Evolutionary conservation across 1,140 invertebrate species (phyloP).

Genomic region (Telenomus remus): DNA sequence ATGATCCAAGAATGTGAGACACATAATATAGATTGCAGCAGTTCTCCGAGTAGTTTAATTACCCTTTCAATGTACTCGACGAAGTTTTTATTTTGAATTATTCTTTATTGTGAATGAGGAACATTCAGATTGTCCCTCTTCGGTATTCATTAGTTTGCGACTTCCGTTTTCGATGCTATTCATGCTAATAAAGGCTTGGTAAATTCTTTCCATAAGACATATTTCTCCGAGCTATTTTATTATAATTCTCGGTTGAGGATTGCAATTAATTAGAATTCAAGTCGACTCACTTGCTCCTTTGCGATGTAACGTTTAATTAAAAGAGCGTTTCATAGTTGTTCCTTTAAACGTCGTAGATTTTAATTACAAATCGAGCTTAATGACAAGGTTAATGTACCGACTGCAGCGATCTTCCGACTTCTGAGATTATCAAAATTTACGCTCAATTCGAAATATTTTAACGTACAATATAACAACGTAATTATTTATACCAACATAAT

Average conservation of each 20-base stretch:
- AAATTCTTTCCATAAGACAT: constrained; percentile 2
- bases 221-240: constrained; percentile 13
- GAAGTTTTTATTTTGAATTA: constrained; percentile 37
- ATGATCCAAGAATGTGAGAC: constrained; percentile 56
- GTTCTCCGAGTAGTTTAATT: constrained; percentile 61
- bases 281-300: constrained; percentile 13
- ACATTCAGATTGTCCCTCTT: constrained; percentile 19
- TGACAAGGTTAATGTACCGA: constrained; percentile 7
- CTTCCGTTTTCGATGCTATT: constrained; percentile 35
- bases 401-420: constrained; percentile 8
- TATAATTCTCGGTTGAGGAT: constrained; percentile 24
- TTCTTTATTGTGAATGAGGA: constrained; percentile 37
- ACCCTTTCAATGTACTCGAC: constrained; percentile 44
- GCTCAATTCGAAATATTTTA: no score
- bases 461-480: no score
- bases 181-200: constrained; percentile 20
- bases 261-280: constrained; percentile 28
- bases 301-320: constrained; percentile 25
- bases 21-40: constrained; percentile 58
- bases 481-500: no score
- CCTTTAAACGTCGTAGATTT: constrained; percentile 11
- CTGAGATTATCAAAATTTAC: background rate
- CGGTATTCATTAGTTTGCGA: constrained; percentile 24
- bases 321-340: constrained; percentile 8
- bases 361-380: constrained; percentile 16